Conservation (phyloP, 2,113 vertebrate species). For the Mustelus asterias region DNA sequence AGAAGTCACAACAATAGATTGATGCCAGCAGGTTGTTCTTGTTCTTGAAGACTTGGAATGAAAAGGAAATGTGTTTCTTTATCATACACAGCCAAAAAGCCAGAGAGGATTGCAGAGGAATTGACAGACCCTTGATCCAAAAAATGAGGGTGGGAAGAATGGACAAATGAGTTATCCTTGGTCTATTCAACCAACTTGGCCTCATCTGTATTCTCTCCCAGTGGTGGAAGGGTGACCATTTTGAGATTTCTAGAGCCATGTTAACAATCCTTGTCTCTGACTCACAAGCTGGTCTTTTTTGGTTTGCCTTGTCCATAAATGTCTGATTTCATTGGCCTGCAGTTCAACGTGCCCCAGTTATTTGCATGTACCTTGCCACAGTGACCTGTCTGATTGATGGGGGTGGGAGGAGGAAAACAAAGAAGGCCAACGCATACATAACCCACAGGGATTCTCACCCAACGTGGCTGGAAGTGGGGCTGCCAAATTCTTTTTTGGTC, state of each 20-base stretch:
- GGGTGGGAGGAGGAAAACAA: too few species aligned
- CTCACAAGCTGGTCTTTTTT: neutral
- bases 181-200: neutral
- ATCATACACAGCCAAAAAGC: neutral
- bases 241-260: neutral
- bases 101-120: neutral
- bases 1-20: neutral
- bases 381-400: neutral
- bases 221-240: neutral
- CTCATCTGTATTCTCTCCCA: neutral
- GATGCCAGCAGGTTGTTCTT: neutral
- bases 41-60: neutral
- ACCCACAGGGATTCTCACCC: neutral
- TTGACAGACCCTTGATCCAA: neutral
- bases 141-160: too few species aligned
- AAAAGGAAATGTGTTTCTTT: neutral
- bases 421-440: neutral
- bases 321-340: neutral
- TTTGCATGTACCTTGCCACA: neutral
- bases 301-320: neutral
- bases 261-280: neutral
- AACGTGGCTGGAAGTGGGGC: neutral
- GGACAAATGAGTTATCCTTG: neutral
- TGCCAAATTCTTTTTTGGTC: neutral
- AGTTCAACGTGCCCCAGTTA: neutral